These are phyloP conservation scores for Dallia pectoralis DNA, from an alignment of 2,797 vertebrate species.

Conservation along the genomic window DNA sequence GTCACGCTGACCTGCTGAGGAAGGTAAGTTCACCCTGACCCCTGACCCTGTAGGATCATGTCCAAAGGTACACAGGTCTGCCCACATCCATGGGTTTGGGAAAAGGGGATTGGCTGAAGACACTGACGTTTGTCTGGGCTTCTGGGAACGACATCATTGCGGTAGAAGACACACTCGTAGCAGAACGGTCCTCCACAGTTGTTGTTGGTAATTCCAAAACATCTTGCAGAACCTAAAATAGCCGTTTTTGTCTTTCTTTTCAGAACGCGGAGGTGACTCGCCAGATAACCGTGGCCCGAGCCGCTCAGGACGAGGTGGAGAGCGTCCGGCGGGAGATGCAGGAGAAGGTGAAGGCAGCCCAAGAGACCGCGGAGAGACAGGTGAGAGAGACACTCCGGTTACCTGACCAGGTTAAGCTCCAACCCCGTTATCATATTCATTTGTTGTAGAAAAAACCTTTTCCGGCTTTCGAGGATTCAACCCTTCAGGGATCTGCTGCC, in stretches of 20 bases:
- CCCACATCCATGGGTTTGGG: neutral
- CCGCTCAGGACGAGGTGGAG: constrained; percentile 87
- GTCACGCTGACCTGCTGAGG: constrained; percentile 90
- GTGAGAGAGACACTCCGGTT: constrained; percentile 66
- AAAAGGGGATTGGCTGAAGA: neutral
- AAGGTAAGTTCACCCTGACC: constrained; percentile 76
- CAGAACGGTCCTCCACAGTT: neutral
- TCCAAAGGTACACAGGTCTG: neutral
- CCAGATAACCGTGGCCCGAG: constrained; percentile 86
- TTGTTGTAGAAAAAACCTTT: no score
- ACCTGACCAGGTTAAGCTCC: no score
- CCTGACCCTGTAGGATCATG: neutral
- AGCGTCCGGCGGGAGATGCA: constrained; percentile 86
- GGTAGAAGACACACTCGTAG: neutral
- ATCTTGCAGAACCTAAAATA: neutral
- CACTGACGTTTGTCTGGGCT: no score
- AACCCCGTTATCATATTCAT: no score
- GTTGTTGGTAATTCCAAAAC: neutral
- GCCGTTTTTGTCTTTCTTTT: constrained; percentile 19
- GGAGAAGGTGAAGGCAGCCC: constrained; percentile 82
- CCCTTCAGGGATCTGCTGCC: no score
- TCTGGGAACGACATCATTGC: neutral
- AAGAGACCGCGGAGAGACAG: constrained; percentile 82
- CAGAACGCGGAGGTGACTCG: constrained; percentile 96
- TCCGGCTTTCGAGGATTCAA: no score